Evolutionary conservation across 2,113 vertebrate genomes (phyloP), one percentile per base, ranked within the genome.

Genomic region (Diphyllodes magnificus): DNA sequence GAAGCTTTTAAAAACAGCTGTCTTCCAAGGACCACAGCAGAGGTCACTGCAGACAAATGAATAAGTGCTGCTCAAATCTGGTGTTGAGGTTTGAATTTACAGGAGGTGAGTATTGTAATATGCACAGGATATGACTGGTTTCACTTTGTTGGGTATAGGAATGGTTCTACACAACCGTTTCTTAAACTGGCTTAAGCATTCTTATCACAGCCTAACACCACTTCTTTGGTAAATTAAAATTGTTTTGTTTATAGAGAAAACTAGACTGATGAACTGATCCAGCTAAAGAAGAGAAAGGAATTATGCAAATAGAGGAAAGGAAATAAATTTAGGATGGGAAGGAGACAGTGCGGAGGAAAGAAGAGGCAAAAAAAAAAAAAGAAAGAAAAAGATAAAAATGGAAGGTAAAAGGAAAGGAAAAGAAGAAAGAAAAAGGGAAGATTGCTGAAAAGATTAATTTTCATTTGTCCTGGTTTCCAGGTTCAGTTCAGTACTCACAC

Each of bases 371-470:
- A 45, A 24, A 49, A 53, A 25, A 61, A 20, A 65, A 49, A 24
- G 0, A 56, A 75, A 44, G 5, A 27, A 47, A 54, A 17, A 13
- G 1, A 4, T 7, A 24, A 22, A 9, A 3, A 21, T 4, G 3
- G 54, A 15, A 45, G 8, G 33, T 11, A 33, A 20, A 23, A 39
- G 9, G 3, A 65, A n/a, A 40, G 19, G 19, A 49, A 40, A 49
- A 16, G 24, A 57, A 35, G 7, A 57, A 13, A 24, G 3, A 10
- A 21, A 33, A 30, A 13, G 4, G 28, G 2, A 66, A 72, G 3
- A 40, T 45, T 56, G 2, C 22, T 65, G 18, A 69, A 59, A 69
- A 72, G 7, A 47, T 51, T 72, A 11, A 50, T 92, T 87, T 79
- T 87, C 4, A 2, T 8, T 24, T 50, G 31, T 37, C 8, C 15